Evolutionary conservation across 2,888 invertebrate species (phyloP).

Genomic region (Esperia sulphurella): DNA sequence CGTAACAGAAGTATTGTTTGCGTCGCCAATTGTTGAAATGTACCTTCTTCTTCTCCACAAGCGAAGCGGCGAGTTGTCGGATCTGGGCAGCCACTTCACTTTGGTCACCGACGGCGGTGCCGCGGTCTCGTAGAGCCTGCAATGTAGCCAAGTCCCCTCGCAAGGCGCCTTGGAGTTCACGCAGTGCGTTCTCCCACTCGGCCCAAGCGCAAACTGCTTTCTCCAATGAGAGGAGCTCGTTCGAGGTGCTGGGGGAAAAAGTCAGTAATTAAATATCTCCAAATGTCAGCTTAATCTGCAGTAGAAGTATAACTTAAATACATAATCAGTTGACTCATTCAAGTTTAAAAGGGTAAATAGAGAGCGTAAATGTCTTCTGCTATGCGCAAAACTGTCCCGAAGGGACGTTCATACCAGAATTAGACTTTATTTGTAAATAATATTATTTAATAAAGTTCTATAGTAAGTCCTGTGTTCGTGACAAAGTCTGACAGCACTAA

Average conservation of each 20-base stretch:
- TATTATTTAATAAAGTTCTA: too few relatives aligned
- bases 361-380: too few relatives aligned
- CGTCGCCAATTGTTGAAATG: neutral
- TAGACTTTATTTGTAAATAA: too few relatives aligned
- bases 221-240: constrained; percentile 85
- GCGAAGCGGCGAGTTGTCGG: constrained; percentile 79
- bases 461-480: too few relatives aligned
- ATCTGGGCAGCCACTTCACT: constrained; percentile 77
- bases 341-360: too few relatives aligned
- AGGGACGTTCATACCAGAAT: too few relatives aligned
- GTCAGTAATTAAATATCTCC: constrained; percentile 13
- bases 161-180: constrained; percentile 87
- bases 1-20: neutral
- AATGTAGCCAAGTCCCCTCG: constrained; percentile 81
- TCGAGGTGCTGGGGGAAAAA: constrained; percentile 80
- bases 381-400: too few relatives aligned
- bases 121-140: constrained; percentile 74
- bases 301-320: too few relatives aligned
- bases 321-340: too few relatives aligned
- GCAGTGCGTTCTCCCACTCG: constrained; percentile 86
- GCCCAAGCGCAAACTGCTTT: constrained; percentile 86
- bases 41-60: constrained; percentile 76
- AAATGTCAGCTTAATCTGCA: too few relatives aligned
- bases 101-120: constrained; percentile 79
- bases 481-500: too few relatives aligned